These are phyloP conservation scores for Subanguina moxae DNA, from an alignment of 1,140 invertebrate species.

Conservation along the genomic window DNA sequence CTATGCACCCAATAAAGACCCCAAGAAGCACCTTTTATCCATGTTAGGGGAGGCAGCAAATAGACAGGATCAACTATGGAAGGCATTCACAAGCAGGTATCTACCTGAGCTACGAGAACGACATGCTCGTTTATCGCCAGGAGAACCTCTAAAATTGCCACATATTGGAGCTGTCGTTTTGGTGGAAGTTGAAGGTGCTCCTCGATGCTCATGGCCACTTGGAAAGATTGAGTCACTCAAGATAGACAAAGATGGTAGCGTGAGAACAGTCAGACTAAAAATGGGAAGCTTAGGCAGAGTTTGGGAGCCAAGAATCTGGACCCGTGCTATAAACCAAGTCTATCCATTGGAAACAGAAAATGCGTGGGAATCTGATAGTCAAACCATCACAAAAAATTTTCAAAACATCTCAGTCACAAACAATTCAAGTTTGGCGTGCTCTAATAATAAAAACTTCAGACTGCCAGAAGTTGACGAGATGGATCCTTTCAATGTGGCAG, in stretches of 20 bases:
- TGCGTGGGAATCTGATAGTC: too few relatives aligned
- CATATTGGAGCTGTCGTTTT: neutral
- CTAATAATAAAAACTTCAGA: too few relatives aligned
- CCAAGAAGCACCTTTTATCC: too few relatives aligned
- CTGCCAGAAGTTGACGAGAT: too few relatives aligned
- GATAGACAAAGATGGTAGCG: neutral
- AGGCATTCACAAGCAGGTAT: conserved; percentile 19
- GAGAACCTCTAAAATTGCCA: neutral
- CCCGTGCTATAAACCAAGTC: neutral
- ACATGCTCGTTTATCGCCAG: neutral
- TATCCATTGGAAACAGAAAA: neutral
- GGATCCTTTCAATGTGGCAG: too few relatives aligned
- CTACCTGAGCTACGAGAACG: conserved; percentile 4
- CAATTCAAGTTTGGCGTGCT: too few relatives aligned
- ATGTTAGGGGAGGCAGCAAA: neutral
- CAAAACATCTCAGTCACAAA: too few relatives aligned
- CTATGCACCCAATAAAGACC: neutral
- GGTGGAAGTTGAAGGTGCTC: neutral
- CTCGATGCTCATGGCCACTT: neutral
- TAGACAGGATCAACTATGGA: conserved; percentile 19
- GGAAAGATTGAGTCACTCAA: neutral
- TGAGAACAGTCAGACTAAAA: neutral
- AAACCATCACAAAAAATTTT: too few relatives aligned
- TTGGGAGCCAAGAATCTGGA: neutral
- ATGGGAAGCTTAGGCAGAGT: too few relatives aligned